phyloP scores from a whole-genome alignment of 2,888 invertebrate species.

The Tortricodes alternella region DNA sequence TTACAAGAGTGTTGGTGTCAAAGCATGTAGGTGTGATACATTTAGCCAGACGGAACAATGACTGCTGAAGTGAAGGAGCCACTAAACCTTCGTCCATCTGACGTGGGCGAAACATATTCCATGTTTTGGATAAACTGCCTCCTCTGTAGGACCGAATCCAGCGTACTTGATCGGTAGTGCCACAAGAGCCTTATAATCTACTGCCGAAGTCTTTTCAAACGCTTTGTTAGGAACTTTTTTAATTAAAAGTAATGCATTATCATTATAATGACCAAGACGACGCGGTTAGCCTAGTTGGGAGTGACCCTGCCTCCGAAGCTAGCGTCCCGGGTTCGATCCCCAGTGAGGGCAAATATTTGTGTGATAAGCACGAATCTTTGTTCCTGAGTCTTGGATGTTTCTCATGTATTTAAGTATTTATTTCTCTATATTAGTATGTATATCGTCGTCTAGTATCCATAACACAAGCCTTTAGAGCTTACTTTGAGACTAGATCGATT shows the following conservation, averaged over 20 bases:
- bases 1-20: neutral
- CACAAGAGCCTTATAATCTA: neutral
- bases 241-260: neutral
- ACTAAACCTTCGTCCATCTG: neutral
- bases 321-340: too few species aligned
- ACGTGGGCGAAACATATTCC: neutral
- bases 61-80: neutral
- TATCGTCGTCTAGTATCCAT: too few species aligned
- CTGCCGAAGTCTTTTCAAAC: neutral
- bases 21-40: neutral
- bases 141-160: neutral
- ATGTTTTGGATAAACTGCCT: neutral
- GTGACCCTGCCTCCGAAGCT: too few species aligned
- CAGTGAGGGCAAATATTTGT: too few species aligned
- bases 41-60: neutral
- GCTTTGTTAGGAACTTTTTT: neutral
- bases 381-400: neutral
- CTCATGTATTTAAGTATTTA: too few species aligned
- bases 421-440: too few species aligned
- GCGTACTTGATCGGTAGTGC: neutral
- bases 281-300: too few species aligned
- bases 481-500: too few species aligned
- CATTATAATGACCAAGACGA: neutral
- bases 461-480: too few species aligned
- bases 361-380: too few species aligned